Conservation (phyloP, 2,113 vertebrate species). For the Falco punctatus region DNA sequence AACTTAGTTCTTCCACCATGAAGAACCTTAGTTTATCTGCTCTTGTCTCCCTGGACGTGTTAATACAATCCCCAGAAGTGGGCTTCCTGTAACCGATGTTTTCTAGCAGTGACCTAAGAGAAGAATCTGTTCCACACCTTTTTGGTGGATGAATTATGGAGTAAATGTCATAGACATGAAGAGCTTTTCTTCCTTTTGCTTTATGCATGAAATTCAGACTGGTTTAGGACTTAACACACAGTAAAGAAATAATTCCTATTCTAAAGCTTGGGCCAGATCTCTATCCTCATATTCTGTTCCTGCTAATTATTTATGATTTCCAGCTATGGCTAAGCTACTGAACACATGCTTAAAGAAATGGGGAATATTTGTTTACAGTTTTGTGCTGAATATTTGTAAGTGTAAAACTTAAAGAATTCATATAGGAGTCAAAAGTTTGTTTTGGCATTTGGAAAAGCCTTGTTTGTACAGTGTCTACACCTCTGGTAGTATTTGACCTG, state of each 20-base stretch:
- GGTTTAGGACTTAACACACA: background rate
- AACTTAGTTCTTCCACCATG: background rate
- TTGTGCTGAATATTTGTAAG: no score
- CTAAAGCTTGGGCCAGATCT: background rate
- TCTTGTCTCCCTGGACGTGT: background rate
- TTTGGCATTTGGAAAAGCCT: background rate
- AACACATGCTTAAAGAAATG: background rate
- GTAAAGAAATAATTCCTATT: background rate
- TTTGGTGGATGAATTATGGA: background rate
- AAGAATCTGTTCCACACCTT: background rate
- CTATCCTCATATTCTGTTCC: background rate
- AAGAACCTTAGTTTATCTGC: background rate
- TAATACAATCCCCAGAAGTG: background rate
- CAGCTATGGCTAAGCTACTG: background rate
- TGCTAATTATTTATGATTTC: background rate
- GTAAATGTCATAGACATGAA: background rate
- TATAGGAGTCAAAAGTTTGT: background rate
- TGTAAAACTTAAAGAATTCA: background rate
- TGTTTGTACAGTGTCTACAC: background rate
- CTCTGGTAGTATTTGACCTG: background rate
- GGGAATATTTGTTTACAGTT: background rate
- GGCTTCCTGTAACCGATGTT: background rate
- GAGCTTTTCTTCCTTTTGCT: background rate
- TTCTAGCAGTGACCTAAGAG: background rate
- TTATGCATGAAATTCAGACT: background rate